Evolutionary conservation across 2,888 invertebrate genomes (phyloP).

Genomic region (Drosophila dives): DNA sequence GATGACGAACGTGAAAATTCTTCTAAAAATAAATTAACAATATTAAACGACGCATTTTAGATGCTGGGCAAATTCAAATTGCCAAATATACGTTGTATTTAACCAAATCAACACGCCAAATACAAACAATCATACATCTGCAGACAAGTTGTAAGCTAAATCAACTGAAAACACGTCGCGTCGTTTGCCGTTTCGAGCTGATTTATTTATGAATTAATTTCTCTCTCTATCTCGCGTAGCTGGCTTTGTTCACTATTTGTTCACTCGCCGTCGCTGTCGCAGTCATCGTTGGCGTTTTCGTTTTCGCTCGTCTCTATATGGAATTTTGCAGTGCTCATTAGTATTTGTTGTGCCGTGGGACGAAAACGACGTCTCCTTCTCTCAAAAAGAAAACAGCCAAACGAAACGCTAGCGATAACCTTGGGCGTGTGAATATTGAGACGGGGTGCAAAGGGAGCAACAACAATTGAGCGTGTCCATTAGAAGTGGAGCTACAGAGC

Average conservation of each 20-base stretch:
- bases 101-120: slow-evolving; percentile 50
- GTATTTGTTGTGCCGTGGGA: slow-evolving; percentile 66
- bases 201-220: slow-evolving; percentile 78
- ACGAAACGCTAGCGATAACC: slow-evolving; percentile 52
- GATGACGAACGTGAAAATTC: slow-evolving; percentile 62
- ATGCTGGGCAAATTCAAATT: slow-evolving; percentile 43
- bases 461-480: slow-evolving; percentile 39
- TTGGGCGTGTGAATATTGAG: slow-evolving; percentile 52
- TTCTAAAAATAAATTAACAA: slow-evolving; percentile 56
- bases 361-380: slow-evolving; percentile 63
- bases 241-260: slow-evolving; percentile 58
- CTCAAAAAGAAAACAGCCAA: slow-evolving; percentile 4
- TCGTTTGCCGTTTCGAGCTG: slow-evolving; percentile 55
- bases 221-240: slow-evolving; percentile 64
- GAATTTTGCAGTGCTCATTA: slow-evolving; percentile 69
- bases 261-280: slow-evolving; percentile 16
- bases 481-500: slow-evolving; percentile 42
- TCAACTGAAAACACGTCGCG: slow-evolving; percentile 57
- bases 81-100: slow-evolving; percentile 49
- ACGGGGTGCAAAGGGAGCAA: slow-evolving; percentile 23
- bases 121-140: slow-evolving; percentile 32
- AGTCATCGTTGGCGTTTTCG: slow-evolving; percentile 14
- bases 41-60: slow-evolving; percentile 52
- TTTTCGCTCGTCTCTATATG: slow-evolving; percentile 47
- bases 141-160: slow-evolving; percentile 52